These are phyloP conservation scores for Acrobasis repandana DNA, from an alignment of 2,888 invertebrate species.

Conservation along the genomic window DNA sequence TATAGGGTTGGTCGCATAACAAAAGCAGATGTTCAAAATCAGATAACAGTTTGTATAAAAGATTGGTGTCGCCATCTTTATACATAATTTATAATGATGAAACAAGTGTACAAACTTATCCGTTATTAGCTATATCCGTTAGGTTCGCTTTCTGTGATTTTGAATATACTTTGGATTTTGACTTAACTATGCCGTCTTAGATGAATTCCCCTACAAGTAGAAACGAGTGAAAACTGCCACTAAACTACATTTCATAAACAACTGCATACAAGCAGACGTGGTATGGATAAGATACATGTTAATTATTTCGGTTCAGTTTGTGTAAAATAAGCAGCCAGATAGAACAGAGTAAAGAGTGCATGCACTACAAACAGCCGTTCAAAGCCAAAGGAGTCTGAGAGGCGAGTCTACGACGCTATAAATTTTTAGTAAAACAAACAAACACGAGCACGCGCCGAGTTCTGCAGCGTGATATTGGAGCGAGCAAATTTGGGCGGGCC, in stretches of 20 bases:
- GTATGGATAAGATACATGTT: background rate
- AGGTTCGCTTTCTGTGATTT: too few relatives aligned
- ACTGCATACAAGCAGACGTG: background rate
- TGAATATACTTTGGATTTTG: too few relatives aligned
- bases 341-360: constrained; percentile 41
- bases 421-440: constrained; percentile 75
- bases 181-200: too few relatives aligned
- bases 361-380: constrained; percentile 55
- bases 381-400: constrained; percentile 53
- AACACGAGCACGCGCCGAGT: constrained; percentile 56
- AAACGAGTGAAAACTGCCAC: background rate
- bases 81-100: too few relatives aligned
- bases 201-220: too few relatives aligned
- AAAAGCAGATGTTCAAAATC: too few relatives aligned
- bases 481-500: too few relatives aligned
- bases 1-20: too few relatives aligned
- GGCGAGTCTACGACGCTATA: constrained; percentile 61
- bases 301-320: constrained; percentile 11
- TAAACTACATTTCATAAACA: background rate
- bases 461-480: constrained; percentile 28
- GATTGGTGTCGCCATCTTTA: too few relatives aligned
- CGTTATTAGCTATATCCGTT: too few relatives aligned
- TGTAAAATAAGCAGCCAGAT: constrained; percentile 24
- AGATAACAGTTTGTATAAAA: too few relatives aligned
- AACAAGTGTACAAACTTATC: too few relatives aligned